A percentile compares a stretch with the other conserved stretches of the same genome.
phyloP scores from a whole-genome alignment of 2,113 vertebrate species.

The Microtus pennsylvanicus region DNA sequence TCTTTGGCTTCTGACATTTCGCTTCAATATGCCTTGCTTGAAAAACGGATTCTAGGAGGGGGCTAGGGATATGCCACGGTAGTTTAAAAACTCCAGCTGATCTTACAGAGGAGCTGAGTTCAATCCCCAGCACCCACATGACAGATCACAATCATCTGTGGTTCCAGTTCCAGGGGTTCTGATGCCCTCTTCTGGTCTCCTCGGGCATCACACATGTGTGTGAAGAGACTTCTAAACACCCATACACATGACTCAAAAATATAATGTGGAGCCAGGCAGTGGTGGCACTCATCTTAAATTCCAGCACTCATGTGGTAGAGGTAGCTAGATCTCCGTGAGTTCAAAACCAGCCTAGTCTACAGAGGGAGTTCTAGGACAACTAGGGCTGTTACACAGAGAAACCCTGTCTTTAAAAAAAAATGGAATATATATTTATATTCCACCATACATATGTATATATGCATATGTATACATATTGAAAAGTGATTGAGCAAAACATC shows the following conservation, averaged over 20 bases:
- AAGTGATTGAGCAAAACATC: background rate
- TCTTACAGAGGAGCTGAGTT: background rate
- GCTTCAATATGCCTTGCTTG: background rate
- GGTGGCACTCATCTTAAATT: no score
- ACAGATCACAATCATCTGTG: background rate
- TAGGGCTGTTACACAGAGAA: no score
- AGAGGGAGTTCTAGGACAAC: no score
- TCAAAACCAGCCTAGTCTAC: no score
- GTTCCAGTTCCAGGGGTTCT: background rate
- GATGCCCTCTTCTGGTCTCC: background rate
- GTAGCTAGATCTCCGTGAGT: no score
- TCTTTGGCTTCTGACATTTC: background rate
- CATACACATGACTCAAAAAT: background rate
- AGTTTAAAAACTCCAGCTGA: background rate
- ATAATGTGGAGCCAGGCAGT: background rate
- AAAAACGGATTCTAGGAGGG: background rate
- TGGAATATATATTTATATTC: no score
- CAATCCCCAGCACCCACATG: background rate
- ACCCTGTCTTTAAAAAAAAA: no score
- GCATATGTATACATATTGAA: no score
- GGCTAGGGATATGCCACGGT: background rate
- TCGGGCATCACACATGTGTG: background rate
- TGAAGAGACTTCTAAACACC: background rate
- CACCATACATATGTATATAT: no score
- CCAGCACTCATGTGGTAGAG: no score